Evolutionary conservation across 2,888 invertebrate genomes (phyloP).

Genomic region (Tuta absoluta): DNA sequence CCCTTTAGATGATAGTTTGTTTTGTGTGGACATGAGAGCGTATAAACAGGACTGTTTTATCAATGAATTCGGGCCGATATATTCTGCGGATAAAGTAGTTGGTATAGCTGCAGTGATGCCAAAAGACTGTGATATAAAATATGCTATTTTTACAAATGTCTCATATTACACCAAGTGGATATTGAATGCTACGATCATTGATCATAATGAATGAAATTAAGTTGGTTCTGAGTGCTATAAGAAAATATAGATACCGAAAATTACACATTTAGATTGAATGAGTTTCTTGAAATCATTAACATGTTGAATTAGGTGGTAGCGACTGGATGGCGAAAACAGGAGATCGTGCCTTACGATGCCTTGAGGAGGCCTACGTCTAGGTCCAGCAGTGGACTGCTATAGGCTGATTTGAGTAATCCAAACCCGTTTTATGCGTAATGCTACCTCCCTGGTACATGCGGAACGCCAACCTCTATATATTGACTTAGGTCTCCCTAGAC

Average conservation of each 20-base stretch:
- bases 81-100: conserved; percentile 52
- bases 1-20: conserved; percentile 51
- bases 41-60: conserved; percentile 64
- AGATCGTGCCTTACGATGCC: too few species aligned
- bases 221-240: background rate
- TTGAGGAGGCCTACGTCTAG: too few species aligned
- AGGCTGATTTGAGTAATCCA: too few species aligned
- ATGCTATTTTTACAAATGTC: conserved; percentile 49
- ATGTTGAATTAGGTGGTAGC: too few species aligned
- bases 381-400: too few species aligned
- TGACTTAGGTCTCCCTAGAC: too few species aligned
- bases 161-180: conserved; percentile 48
- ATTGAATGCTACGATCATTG: conserved; percentile 29
- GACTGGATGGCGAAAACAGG: too few species aligned
- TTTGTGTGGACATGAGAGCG: conserved; percentile 59
- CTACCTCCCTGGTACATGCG: too few species aligned
- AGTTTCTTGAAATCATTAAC: too few species aligned
- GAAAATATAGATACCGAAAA: background rate
- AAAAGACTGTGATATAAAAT: conserved; percentile 53
- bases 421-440: too few species aligned
- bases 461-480: too few species aligned
- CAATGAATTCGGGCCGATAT: conserved; percentile 69
- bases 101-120: conserved; percentile 61
- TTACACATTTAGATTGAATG: too few species aligned
- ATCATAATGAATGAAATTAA: background rate